phyloP scores from a whole-genome alignment of 1,140 invertebrate species.

The Bombyx mori region ASM3026992v2 NC_085116.1:10970501-10971000 shows the following conservation, averaged over 20 bases:
- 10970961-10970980: slow-evolving; percentile 14
- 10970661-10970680: slow-evolving; percentile 11
- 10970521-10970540: background rate
- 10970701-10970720: slow-evolving; percentile 12
- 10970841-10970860: too few species aligned
- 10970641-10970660: slow-evolving; percentile 11
- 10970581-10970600: slow-evolving; percentile 2
- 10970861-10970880: too few species aligned
- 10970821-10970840: too few species aligned
- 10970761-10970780: slow-evolving; percentile 1
- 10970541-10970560: background rate
- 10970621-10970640: slow-evolving; percentile 7
- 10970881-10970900: background rate
- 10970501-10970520: slow-evolving; percentile 3
- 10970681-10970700: slow-evolving; percentile 12
- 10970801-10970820: too few species aligned
- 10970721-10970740: slow-evolving; percentile 9
- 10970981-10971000: slow-evolving; percentile 12
- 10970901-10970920: slow-evolving; percentile 7
- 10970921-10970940: slow-evolving; percentile 15
- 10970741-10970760: slow-evolving; percentile 5
- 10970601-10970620: slow-evolving; percentile 1
- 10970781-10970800: too few species aligned
- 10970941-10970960: slow-evolving; percentile 9
- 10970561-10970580: background rate